These are phyloP conservation scores for Aplidium turbinatum DNA, from an alignment of 23 tunicate genomes.

Conservation along the genomic window DNA sequence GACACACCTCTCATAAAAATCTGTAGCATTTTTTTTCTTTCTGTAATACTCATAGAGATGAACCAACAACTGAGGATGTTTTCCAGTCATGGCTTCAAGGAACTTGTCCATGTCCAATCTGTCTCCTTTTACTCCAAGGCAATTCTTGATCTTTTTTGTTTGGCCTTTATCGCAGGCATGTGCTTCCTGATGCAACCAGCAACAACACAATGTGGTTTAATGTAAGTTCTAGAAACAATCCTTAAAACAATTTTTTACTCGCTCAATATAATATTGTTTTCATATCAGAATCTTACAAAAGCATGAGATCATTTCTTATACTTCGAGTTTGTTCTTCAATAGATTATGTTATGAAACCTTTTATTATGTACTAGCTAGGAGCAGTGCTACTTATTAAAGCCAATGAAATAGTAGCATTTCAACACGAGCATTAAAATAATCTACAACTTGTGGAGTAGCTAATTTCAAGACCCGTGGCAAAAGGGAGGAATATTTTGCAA, in stretches of 20 bases:
- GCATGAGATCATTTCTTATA: no score
- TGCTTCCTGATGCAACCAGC: conserved; percentile 2
- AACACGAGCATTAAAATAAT: no score
- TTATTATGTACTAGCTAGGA: no score
- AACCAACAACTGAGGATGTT: conserved; percentile 38
- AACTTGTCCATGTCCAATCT: conserved; percentile 12
- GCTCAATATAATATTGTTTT: no score
- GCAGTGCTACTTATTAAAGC: no score
- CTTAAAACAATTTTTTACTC: not conserved
- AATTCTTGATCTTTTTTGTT: not conserved
- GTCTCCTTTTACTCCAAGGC: conserved; percentile 3
- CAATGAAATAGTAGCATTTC: not conserved
- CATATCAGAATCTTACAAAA: no score
- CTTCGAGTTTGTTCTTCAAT: no score
- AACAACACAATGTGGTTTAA: no score
- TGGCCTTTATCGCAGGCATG: conserved; percentile 20
- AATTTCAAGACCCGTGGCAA: no score
- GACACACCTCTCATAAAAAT: conserved; percentile 24
- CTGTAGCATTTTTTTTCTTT: not conserved
- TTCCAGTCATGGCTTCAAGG: conserved; percentile 11
- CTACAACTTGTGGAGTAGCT: no score
- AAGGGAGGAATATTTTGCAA: no score
- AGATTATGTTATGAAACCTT: no score
- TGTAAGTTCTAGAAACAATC: not conserved
- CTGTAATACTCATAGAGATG: conserved; percentile 38